These are phyloP conservation scores for Halisarca cf. caerulea DNA, from an alignment of 37 sponge, comb jelly and placozoan genomes.

Conservation along the genomic window DNA sequence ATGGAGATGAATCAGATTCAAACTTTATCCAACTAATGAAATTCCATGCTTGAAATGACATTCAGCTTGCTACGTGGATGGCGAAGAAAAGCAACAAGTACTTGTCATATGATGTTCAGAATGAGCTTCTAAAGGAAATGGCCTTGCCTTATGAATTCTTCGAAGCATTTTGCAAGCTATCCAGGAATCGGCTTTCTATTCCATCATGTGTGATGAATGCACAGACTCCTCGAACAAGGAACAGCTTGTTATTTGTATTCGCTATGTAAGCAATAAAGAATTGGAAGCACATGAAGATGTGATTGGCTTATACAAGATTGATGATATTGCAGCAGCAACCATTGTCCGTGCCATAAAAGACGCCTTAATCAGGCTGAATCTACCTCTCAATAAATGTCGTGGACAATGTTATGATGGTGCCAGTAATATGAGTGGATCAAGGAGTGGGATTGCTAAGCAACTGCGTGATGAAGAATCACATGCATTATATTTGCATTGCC, in stretches of 20 bases:
- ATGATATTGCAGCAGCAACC: constrained; percentile 14
- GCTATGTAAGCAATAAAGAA: constrained; percentile 29
- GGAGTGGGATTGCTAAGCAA: constrained; percentile 48
- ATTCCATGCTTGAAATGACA: neutral
- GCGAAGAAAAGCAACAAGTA: constrained; percentile 40
- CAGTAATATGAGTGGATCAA: constrained; percentile 47
- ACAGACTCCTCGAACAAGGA: constrained; percentile 53
- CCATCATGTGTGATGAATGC: constrained; percentile 59
- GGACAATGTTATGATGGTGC: constrained; percentile 69
- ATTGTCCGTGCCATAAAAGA: constrained; percentile 40
- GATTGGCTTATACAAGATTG: constrained; percentile 32
- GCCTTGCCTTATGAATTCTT: constrained; percentile 34
- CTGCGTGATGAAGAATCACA: constrained; percentile 32
- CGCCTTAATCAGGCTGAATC: constrained; percentile 41
- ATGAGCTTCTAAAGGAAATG: constrained; percentile 45
- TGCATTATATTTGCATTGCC: constrained; percentile 12
- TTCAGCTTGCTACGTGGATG: constrained; percentile 2
- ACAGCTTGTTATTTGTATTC: constrained; percentile 30
- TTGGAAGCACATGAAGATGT: constrained; percentile 53
- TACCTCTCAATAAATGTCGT: constrained; percentile 7
- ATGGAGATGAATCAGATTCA: constrained; percentile 47
- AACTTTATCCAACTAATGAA: constrained; percentile 40
- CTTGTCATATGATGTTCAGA: constrained; percentile 51
- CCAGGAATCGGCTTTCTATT: constrained; percentile 33
- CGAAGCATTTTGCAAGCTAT: neutral